These are phyloP conservation scores for Rhingia campestris DNA, from an alignment of 2,888 invertebrate species.

Conservation along the genomic window DNA sequence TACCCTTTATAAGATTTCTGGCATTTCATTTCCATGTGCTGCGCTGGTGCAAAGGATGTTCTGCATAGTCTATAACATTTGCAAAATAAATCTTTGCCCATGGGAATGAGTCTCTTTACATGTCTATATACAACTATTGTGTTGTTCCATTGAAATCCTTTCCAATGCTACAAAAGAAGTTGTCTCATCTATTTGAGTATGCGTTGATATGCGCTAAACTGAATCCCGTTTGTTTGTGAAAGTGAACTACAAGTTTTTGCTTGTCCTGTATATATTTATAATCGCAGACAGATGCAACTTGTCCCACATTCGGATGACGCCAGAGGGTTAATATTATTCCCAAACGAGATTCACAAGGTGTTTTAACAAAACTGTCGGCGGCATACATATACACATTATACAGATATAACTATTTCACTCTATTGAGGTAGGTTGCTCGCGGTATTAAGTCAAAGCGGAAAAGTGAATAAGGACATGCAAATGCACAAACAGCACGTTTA, in stretches of 20 bases:
- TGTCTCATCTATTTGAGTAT: conserved; percentile 27
- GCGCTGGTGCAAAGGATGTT: too few relatives aligned
- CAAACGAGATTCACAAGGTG: conserved; percentile 64
- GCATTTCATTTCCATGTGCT: too few relatives aligned
- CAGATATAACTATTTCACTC: neutral
- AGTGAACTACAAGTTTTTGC: conserved; percentile 40
- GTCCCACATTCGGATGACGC: conserved; percentile 55
- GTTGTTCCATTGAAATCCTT: neutral
- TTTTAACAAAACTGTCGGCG: conserved; percentile 39
- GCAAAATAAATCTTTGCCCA: too few relatives aligned
- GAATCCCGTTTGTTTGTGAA: conserved; percentile 45
- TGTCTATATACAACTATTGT: too few relatives aligned
- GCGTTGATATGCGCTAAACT: conserved; percentile 5
- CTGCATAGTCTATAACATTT: too few relatives aligned
- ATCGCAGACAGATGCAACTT: conserved; percentile 64
- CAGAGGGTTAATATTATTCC: conserved; percentile 17
- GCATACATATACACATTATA: neutral
- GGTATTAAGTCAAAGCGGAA: conserved; percentile 22
- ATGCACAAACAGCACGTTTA: conserved; percentile 56
- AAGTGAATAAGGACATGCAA: conserved; percentile 63
- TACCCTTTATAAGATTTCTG: too few relatives aligned
- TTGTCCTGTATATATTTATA: conserved; percentile 23
- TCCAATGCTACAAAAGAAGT: neutral
- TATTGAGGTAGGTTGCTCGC: conserved; percentile 62
- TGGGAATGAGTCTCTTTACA: too few relatives aligned